Base-by-base conservation (phyloP, 2,113 vertebrate genomes). In the Mus spicilegus region DNA sequence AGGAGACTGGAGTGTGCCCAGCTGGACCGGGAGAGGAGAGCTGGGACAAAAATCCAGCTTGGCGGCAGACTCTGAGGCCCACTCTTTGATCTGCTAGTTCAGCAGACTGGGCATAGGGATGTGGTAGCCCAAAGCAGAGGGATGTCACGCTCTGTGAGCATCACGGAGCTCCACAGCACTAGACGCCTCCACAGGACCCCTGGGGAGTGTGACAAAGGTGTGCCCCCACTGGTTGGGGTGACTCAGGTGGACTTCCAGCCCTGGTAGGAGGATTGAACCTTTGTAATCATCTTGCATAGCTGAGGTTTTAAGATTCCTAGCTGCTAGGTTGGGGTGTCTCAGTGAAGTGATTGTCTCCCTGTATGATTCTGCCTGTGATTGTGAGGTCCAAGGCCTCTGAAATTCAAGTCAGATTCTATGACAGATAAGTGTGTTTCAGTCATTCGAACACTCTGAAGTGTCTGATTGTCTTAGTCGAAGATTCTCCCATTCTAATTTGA, bases 1-100 rank as follows among this genome's bases (percentile, higher is more conserved):
- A 97, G 89, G 82, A 94, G 91, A 80, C 92, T 96, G 95, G 96
- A 98, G 90, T 70, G 77, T 5, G 88, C 96, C 96, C 96, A 97
- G 93, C 88, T 95, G 95, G 94, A 87, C 94, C 95, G 72, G 63
- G n/a, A 82, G 78, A 95, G 42, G 24, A 73, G 67, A 87, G 51
- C 63, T 61, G 93, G 95, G 91, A 96, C 19, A 69, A 87, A 96
- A 33, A 94, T 17, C 70, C 90, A 88, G 54, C 51, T 58, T 90
- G 96, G 85, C 20, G 12, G 65, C 58, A 19, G 13, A 92, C 88
- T 73, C 75, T 36, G 49, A 76, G 89, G 56, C 49, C 95, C 95
- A 63, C 54, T 30, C 73, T 77, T 78, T 51, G 82, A 82, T 72
- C 86, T 46, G 93, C 89, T 54, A 1, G 67, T 70, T 93, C 61